phyloP scores from a whole-genome alignment of 2,113 vertebrate genomes.

The rat (Rattus norvegicus) region DNA sequence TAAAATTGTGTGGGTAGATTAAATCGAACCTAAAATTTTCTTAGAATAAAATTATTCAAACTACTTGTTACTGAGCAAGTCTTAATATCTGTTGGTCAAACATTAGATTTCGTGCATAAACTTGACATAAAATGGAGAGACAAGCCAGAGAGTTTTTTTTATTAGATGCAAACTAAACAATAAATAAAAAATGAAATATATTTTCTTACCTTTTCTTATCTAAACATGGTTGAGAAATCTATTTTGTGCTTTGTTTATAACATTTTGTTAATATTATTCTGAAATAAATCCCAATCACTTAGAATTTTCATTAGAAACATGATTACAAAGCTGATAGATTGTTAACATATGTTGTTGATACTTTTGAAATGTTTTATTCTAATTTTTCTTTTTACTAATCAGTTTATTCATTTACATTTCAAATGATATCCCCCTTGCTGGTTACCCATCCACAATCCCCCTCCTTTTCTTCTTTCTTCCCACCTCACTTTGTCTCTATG shows the following conservation, averaged over 20 bases:
- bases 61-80: not conserved
- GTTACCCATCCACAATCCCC: too few species aligned
- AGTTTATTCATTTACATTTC: too few species aligned
- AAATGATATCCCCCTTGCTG: too few species aligned
- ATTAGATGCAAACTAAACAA: conserved; percentile 51
- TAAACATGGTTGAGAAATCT: conserved; percentile 39
- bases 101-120: conserved; percentile 13
- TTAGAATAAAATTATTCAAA: not conserved
- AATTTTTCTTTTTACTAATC: conserved; percentile 54
- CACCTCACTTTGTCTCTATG: too few species aligned
- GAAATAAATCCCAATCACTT: conserved; percentile 75
- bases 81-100: not conserved
- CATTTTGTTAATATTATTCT: conserved; percentile 76
- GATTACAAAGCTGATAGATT: conserved; percentile 63
- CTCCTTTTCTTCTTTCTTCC: too few species aligned
- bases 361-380: conserved; percentile 69
- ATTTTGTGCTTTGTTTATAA: conserved; percentile 50
- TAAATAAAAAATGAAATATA: conserved; percentile 63
- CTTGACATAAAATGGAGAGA: conserved; percentile 26
- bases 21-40: not conserved
- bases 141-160: not conserved
- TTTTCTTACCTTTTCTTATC: not conserved
- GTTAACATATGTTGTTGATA: conserved; percentile 79
- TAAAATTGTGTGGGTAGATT: not conserved
- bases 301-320: conserved; percentile 81